Base-by-base conservation (phyloP, 2,113 vertebrate genomes). In the Vicugna pacos region DNA sequence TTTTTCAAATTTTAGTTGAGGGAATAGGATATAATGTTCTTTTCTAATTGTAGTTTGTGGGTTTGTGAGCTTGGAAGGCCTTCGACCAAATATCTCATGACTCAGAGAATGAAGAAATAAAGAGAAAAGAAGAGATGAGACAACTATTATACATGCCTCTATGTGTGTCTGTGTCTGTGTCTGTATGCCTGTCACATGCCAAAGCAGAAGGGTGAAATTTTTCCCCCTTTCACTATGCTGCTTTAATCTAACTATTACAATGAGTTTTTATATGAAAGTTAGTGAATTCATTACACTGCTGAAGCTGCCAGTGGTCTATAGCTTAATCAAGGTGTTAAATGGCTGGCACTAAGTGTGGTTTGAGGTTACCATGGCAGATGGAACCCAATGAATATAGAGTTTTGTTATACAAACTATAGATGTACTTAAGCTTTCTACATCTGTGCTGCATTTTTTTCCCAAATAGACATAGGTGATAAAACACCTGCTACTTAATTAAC, bases 401-500 rank as follows among this genome's bases (percentile, higher is more conserved):
- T 98, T 93, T 94, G 96, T 96, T 96, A 98, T 75, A 96, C 87
- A 95, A 98, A 97, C 95, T 98, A 96, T 93, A 95, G 97, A 96
- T 96, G 95, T 93, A 97, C 83, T 97, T 98, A 97, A 96, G 96
- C 83, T 97, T 97, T 92, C 96, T 98, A 96, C 93, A 97, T 97
- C 97, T 97, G 97, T 89, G 94, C 93, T 94, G 56, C 62, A 75
- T 91, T 97, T 75, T 96, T 97, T 88, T 42, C 24, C 24, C 91
- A 88, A 95, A 92, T 72, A 97, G 94, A 94, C 75, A 95, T 82
- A 91, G 95, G 96, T 97, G 93, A 96, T 98, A 96, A 94, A 98
- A 97, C 97, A 97, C 95, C 96, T 98, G 97, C 96, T 97, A 96
- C 83, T 96, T 97, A 98, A 97, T 97, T 98, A 98, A 96, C 96